Percentiles rank a stretch among this genome's conserved stretches.
Evolutionary conservation across 2,113 vertebrate genomes (phyloP).

Genomic region (human): DNA sequence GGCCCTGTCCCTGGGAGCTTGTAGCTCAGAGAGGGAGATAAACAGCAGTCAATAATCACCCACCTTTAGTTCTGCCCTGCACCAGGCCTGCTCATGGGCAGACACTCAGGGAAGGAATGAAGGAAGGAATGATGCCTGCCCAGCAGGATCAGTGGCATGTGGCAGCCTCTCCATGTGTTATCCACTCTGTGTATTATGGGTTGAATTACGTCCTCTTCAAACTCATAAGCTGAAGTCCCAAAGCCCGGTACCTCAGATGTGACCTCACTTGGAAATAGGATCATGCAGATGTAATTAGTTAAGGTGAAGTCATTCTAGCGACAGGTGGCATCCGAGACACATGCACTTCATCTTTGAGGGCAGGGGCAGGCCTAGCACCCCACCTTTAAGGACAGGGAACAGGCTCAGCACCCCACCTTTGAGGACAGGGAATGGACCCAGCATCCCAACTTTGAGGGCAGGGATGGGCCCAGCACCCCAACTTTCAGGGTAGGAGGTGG

Average conservation of each 20-base stretch:
- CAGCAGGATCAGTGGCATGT: too few relatives aligned
- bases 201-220: too few relatives aligned
- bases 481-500: not conserved
- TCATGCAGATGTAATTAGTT: not conserved
- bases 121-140: not conserved
- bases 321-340: not conserved
- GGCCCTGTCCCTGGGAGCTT: not conserved
- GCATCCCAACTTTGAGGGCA: not conserved
- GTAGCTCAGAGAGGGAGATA: rapidly evolving
- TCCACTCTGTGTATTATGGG: not conserved
- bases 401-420: not conserved
- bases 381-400: not conserved
- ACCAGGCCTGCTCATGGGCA: not conserved
- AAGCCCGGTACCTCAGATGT: not conserved
- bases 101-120: not conserved
- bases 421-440: too few relatives aligned
- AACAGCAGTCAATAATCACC: not conserved
- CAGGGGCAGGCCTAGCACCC: not conserved
- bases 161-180: not conserved
- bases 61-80: not conserved
- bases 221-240: not conserved
- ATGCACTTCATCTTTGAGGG: not conserved
- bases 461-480: not conserved
- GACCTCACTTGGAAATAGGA: not conserved
- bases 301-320: not conserved